A percentile compares a stretch with the other conserved stretches of the same genome.
phyloP scores from a whole-genome alignment of 2,113 vertebrate species.

The Loxodonta africana region DNA sequence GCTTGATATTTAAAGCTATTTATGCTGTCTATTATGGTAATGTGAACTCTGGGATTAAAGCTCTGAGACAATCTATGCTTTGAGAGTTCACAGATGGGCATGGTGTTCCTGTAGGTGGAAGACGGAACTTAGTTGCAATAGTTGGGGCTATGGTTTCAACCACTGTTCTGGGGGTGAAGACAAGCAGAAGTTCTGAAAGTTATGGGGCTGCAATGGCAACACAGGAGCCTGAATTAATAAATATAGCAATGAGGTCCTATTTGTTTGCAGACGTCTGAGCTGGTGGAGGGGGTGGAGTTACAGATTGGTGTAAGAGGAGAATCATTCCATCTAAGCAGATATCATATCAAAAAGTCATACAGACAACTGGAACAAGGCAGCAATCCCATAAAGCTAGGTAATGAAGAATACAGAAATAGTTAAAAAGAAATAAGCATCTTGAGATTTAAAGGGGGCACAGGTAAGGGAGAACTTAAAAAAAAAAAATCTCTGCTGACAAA shows the following conservation, averaged over 20 bases:
- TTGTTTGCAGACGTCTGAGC: neutral
- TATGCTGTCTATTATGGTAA: neutral
- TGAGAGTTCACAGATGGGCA: neutral
- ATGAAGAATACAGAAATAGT: neutral
- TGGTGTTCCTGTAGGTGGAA: neutral
- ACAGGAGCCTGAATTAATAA: neutral
- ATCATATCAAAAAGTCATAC: neutral
- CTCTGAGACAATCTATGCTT: neutral
- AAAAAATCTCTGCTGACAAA: neutral
- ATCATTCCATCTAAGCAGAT: neutral
- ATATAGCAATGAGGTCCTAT: neutral
- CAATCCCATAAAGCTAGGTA: neutral
- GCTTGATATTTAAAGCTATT: neutral
- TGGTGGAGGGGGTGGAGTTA: neutral
- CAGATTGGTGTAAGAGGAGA: neutral
- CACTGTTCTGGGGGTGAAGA: neutral
- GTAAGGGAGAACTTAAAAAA: neutral
- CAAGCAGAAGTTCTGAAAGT: slow-evolving; percentile 29
- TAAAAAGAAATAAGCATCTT: slow-evolving; percentile 35
- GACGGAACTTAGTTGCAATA: neutral
- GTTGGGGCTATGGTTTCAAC: neutral
- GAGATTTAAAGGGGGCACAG: neutral
- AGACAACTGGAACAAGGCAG: neutral
- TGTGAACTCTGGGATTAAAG: neutral
- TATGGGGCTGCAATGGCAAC: neutral